Percentiles rank a stretch among this genome's conserved stretches.
These are phyloP conservation scores for Lerema accius DNA, from an alignment of 1,140 invertebrate genomes.

Conservation along the genomic window DNA sequence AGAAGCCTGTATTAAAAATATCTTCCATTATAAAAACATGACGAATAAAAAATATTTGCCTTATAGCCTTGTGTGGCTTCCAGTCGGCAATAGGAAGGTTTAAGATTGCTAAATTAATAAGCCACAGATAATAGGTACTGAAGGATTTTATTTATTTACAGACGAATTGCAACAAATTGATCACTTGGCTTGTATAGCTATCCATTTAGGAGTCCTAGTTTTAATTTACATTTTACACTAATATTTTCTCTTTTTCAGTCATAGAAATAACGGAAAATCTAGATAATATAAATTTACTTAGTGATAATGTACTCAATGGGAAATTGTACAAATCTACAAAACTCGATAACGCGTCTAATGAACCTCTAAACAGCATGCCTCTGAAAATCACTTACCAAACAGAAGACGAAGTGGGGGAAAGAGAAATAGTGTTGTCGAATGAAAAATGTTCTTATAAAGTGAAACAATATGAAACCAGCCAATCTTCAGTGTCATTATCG, in stretches of 20 bases:
- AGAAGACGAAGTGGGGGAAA: conserved; percentile 58
- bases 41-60: too few species aligned
- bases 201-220: too few species aligned
- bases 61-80: too few species aligned
- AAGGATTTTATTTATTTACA: too few species aligned
- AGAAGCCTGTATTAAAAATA: too few species aligned
- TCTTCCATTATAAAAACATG: too few species aligned
- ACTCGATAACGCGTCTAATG: conserved; percentile 44
- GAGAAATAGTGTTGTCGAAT: conserved; percentile 67
- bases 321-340: conserved; percentile 69
- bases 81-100: too few species aligned
- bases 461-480: conserved; percentile 49
- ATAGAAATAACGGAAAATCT: conserved; percentile 80
- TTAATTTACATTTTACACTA: too few species aligned
- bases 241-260: conserved; percentile 67
- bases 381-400: conserved; percentile 68
- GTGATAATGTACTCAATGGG: conserved; percentile 72
- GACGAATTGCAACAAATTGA: too few species aligned
- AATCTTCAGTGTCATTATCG: conserved; percentile 54
- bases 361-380: conserved; percentile 56
- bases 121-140: too few species aligned
- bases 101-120: too few species aligned
- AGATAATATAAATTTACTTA: conserved; percentile 64
- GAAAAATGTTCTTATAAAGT: conserved; percentile 68
- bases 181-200: too few species aligned